Conservation (phyloP, 1,140 invertebrate genomes). For the Euwallacea similis region DNA sequence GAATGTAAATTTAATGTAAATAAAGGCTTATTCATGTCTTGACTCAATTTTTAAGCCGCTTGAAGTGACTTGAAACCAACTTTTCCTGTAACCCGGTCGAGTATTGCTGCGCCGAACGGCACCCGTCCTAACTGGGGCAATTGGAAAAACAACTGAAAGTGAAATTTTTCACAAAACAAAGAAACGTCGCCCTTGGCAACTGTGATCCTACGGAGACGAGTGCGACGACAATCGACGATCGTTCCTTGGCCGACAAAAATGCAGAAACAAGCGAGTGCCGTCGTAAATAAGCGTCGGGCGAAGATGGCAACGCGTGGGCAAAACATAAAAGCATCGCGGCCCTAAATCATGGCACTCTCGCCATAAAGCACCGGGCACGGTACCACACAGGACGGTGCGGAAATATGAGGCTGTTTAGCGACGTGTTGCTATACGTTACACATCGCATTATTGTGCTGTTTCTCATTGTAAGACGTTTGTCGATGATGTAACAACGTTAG, state of each 20-base stretch:
- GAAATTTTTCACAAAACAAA: too few relatives aligned
- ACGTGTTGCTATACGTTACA: conserved; percentile 23
- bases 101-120: too few relatives aligned
- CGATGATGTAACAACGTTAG: background rate
- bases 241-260: conserved; percentile 39
- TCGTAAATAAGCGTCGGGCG: conserved; percentile 48
- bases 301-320: conserved; percentile 51
- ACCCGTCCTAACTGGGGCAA: too few relatives aligned
- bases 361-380: conserved; percentile 44
- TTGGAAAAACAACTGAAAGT: too few relatives aligned
- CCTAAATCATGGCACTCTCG: conserved; percentile 50
- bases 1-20: too few relatives aligned
- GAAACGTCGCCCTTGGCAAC: too few relatives aligned
- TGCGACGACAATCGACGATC: conserved; percentile 21
- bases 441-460: conserved; percentile 10
- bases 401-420: conserved; percentile 33
- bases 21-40: too few relatives aligned
- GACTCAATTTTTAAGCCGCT: too few relatives aligned
- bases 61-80: too few relatives aligned
- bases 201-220: background rate
- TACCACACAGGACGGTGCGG: conserved; percentile 44
- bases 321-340: conserved; percentile 49
- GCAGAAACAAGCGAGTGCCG: conserved; percentile 48
- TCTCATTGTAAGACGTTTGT: conserved; percentile 1
- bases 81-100: too few relatives aligned